A percentile compares a stretch with the other conserved stretches of the same genome.
phyloP scores from a whole-genome alignment of 2,113 vertebrate species.

The Neolamprologus falcicula region DNA sequence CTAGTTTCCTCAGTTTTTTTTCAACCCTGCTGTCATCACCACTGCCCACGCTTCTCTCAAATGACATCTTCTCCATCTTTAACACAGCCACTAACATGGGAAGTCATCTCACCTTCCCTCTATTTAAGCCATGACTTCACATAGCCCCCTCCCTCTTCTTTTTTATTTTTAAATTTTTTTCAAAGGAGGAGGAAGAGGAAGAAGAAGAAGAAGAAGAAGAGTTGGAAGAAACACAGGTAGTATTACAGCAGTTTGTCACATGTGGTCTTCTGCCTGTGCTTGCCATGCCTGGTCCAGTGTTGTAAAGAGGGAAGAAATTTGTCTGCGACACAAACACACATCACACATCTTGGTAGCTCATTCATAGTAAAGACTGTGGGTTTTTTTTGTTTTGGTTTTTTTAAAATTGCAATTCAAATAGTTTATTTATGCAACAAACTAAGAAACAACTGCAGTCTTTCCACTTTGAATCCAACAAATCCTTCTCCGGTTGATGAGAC shows the following conservation, averaged over 20 bases:
- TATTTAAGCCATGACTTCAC: background rate
- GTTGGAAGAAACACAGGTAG: slow-evolving; percentile 44
- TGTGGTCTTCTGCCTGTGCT: background rate
- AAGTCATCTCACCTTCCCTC: background rate
- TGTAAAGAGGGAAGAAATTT: background rate
- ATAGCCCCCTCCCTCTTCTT: background rate
- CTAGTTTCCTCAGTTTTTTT: background rate
- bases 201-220: slow-evolving; percentile 36
- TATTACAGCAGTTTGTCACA: background rate
- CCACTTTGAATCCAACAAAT: background rate
- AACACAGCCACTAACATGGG: slow-evolving; percentile 3
- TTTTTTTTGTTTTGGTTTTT: fast-evolving
- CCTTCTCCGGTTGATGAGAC: background rate
- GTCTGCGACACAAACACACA: background rate
- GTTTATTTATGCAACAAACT: background rate
- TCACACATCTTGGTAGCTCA: background rate
- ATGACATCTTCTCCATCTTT: slow-evolving; percentile 7
- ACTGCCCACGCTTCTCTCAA: background rate
- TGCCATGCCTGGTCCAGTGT: background rate
- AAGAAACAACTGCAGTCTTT: background rate
- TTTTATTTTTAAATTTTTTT: background rate
- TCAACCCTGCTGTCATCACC: background rate
- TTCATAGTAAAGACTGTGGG: background rate
- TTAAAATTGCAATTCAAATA: background rate
- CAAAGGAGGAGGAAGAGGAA: slow-evolving; percentile 7